Base-by-base conservation (phyloP, 2,113 vertebrate species). In the Sylvia atricapilla region DNA sequence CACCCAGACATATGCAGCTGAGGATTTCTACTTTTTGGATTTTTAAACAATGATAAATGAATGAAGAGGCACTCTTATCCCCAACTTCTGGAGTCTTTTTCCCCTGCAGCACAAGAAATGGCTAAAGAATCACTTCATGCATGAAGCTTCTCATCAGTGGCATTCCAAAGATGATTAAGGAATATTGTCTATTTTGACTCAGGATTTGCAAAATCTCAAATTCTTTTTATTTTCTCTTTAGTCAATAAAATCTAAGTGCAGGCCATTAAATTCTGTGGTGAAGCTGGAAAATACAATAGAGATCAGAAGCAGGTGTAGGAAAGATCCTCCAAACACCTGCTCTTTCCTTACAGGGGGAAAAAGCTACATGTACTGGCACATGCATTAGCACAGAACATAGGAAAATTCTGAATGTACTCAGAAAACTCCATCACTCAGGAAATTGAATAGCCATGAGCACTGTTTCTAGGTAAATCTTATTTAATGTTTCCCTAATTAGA, bases 401-500 rank as follows among this genome's bases (percentile, higher is more conserved):
- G 70, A 93, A 90, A 89, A 96, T 92, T 94, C 3, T 68, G 82
- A 50, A 74, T 55, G 47, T 90, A 95, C 69, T 92, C 37, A 88
- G 91, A 94, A 96, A 97, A 93, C 91, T 91, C 94, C 94, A 96
- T 96, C 88, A 90, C 96, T 98, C 88, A 93, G 96, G 92, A 97
- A 98, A 98, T 20, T 96, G 97, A 98, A 98, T 96, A 95, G 97
- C 98, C 97, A 84, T 95, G 93, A 98, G 98, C 98, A 96, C 94
- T 97, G 98, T 98, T 98, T 98, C 98, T 98, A 98, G 97, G 97
- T 99, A 99, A 99, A 99, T 99, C 98, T 99, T 99, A 99, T 98
- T 99, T 99, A 99, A 99, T 98, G 98, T 99, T 99, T 98, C 97
- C 97, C 98, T 99, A 99, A 99, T 99, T 99, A 99, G 98, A 99